Percentiles rank a stretch among this genome's conserved stretches.
phyloP scores from a whole-genome alignment of 2,113 vertebrate species.

The Dendrocopos noguchii region DNA sequence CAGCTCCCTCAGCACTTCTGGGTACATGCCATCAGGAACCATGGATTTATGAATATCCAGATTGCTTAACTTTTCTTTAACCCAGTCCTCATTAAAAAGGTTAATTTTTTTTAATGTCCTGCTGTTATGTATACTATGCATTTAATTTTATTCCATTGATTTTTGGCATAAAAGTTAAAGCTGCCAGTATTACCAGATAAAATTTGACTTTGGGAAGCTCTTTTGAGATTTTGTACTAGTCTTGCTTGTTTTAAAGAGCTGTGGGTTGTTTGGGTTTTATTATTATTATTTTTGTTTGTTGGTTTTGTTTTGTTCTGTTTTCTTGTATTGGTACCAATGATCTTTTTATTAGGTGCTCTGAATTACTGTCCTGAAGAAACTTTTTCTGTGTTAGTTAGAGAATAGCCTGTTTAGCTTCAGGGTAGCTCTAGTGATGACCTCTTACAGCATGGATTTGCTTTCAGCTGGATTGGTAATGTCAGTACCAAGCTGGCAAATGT shows the following conservation, averaged over 20 bases:
- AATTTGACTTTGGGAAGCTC: neutral
- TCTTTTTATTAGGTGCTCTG: neutral
- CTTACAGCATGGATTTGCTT: neutral
- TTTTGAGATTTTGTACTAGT: neutral
- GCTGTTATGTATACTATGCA: neutral
- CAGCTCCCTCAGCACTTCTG: too few relatives aligned
- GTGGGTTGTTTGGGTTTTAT: too few relatives aligned
- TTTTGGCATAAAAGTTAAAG: neutral
- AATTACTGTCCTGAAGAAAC: neutral
- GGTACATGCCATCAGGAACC: too few relatives aligned
- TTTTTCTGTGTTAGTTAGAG: neutral
- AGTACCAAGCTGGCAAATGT: neutral
- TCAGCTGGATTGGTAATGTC: neutral
- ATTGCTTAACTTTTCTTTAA: too few relatives aligned
- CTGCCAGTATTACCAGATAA: neutral
- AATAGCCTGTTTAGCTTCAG: neutral
- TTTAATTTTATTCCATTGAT: neutral
- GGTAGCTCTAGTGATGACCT: neutral
- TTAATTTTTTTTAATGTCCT: neutral
- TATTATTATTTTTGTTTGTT: too few relatives aligned
- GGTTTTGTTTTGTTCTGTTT: neutral
- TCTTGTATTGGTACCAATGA: neutral
- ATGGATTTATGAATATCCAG: too few relatives aligned
- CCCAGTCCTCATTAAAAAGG: too few relatives aligned
- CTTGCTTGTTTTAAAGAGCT: neutral